These are phyloP conservation scores for Ceramica pisi DNA, from an alignment of 2,888 invertebrate species.

Conservation along the genomic window DNA sequence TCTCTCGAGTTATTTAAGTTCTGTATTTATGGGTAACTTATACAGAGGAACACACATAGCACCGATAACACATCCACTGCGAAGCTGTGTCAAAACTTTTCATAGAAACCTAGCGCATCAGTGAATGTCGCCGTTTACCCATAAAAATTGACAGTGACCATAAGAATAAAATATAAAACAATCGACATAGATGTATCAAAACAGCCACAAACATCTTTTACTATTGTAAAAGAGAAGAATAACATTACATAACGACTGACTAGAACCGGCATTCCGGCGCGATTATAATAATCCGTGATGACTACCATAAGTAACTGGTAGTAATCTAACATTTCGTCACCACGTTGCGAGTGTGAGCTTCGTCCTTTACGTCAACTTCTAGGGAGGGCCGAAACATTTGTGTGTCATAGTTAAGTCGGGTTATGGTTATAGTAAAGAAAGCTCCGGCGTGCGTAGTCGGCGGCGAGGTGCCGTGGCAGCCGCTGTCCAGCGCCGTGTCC, in stretches of 20 bases:
- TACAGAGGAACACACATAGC: neutral
- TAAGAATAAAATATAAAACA: too few species aligned
- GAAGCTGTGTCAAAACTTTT: neutral
- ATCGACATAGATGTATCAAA: too few species aligned
- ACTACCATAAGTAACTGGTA: too few species aligned
- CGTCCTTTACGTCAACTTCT: constrained; percentile 20
- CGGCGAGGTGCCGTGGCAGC: constrained; percentile 91
- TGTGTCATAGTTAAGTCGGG: constrained; percentile 51
- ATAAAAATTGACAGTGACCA: neutral
- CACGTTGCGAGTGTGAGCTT: constrained; percentile 11
- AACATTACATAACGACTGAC: too few species aligned
- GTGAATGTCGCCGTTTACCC: neutral
- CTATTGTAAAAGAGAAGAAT: too few species aligned
- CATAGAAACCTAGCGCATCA: neutral
- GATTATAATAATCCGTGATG: neutral
- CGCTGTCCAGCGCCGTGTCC: constrained; percentile 86
- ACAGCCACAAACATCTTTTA: too few species aligned
- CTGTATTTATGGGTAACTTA: neutral
- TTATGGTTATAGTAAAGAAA: constrained; percentile 89
- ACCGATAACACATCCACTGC: too few species aligned
- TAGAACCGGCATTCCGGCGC: neutral
- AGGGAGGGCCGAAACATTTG: constrained; percentile 16
- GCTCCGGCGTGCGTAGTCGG: constrained; percentile 90
- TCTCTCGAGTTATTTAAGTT: neutral
- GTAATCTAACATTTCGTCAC: neutral